Evolutionary conservation across 2,888 invertebrate genomes (phyloP).

Genomic region (Callosobruchus maculatus): DNA sequence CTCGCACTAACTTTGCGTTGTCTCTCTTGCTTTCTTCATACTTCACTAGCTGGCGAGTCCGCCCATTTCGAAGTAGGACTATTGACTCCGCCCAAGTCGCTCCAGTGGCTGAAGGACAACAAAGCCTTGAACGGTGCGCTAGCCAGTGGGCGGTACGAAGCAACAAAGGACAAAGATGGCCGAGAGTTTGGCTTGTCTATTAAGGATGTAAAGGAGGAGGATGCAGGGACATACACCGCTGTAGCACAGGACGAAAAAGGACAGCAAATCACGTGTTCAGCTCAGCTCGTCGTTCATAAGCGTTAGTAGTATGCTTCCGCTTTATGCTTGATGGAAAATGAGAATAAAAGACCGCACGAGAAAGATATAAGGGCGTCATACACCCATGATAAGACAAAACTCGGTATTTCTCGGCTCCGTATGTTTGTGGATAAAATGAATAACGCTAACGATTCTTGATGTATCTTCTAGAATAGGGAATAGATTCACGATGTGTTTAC

Average conservation of each 20-base stretch:
- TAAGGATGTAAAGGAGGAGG: constrained; percentile 69
- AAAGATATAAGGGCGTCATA: too few relatives aligned
- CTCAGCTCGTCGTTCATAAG: constrained; percentile 81
- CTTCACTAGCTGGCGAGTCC: constrained; percentile 70
- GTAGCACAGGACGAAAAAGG: constrained; percentile 79
- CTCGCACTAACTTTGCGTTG: background rate
- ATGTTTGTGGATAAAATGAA: too few relatives aligned
- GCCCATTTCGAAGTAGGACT: constrained; percentile 78
- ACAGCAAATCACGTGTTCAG: constrained; percentile 73
- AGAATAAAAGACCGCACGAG: too few relatives aligned
- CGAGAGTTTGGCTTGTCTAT: constrained; percentile 69
- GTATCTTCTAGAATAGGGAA: too few relatives aligned
- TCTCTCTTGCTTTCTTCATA: background rate
- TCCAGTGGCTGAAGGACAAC: constrained; percentile 87
- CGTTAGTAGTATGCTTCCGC: constrained; percentile 58
- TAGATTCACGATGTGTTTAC: too few relatives aligned
- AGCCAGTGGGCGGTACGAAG: constrained; percentile 69
- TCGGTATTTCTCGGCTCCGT: too few relatives aligned
- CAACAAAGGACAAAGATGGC: constrained; percentile 58
- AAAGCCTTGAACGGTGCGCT: constrained; percentile 70
- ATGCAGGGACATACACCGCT: constrained; percentile 88
- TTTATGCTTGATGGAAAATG: constrained; percentile 2
- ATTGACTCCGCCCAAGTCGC: constrained; percentile 59
- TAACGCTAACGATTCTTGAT: too few relatives aligned
- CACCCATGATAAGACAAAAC: too few relatives aligned